Conservation (phyloP, 1,140 invertebrate species). For the Varroa destructor region DNA sequence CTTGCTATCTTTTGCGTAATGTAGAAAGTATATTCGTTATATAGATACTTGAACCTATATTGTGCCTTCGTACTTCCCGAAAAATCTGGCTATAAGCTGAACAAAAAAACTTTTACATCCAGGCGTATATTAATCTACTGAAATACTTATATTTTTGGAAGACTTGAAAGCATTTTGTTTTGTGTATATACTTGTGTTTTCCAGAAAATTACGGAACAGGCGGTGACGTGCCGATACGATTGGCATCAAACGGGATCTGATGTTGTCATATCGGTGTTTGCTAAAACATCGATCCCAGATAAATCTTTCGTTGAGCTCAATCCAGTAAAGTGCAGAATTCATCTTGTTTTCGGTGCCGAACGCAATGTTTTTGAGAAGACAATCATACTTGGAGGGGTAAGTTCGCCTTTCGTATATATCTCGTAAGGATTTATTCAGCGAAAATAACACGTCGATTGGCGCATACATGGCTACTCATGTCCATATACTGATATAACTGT, state of each 20-base stretch:
- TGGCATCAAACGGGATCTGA: constrained; percentile 75
- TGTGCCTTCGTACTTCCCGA: constrained; percentile 29
- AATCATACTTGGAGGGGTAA: constrained; percentile 69
- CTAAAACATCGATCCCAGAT: constrained; percentile 71
- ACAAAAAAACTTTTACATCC: too few species aligned
- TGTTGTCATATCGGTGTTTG: constrained; percentile 73
- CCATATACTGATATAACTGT: too few species aligned
- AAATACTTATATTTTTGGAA: too few species aligned
- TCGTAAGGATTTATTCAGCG: too few species aligned
- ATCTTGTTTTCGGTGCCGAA: constrained; percentile 65
- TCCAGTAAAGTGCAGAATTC: constrained; percentile 60
- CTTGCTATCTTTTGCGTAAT: too few species aligned
- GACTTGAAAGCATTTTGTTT: constrained; percentile 14
- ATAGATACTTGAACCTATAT: background rate
- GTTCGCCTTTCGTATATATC: constrained; percentile 35
- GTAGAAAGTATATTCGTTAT: too few species aligned
- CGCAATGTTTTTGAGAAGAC: constrained; percentile 61
- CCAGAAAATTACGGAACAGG: constrained; percentile 43
- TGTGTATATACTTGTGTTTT: constrained; percentile 30
- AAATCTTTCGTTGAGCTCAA: constrained; percentile 63
- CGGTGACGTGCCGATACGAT: constrained; percentile 68
- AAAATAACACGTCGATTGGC: too few species aligned
- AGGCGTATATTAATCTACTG: too few species aligned
- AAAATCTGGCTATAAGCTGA: constrained; percentile 34
- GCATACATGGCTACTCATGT: too few species aligned